Evolutionary conservation across 2,888 invertebrate species (phyloP).

Genomic region (Agriopis aurantiaria): DNA sequence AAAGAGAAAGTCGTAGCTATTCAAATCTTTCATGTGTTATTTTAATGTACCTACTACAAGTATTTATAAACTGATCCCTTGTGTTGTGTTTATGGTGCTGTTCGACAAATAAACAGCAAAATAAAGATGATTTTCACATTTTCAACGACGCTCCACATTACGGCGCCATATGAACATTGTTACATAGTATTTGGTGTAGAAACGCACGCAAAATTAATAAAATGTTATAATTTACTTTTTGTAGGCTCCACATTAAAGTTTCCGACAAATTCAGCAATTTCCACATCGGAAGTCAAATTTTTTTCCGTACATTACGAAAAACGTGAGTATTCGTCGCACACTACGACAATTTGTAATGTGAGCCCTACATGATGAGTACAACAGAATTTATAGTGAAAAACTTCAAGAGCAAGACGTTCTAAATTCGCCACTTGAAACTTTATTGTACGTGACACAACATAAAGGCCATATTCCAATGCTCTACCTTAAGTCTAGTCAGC

Average conservation of each 20-base stretch:
- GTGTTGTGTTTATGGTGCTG: conserved; percentile 9
- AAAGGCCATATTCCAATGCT: neutral
- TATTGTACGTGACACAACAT: neutral
- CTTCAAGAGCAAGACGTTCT: neutral
- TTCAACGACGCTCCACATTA: conserved; percentile 1
- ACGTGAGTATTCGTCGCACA: no score
- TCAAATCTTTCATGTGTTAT: conserved; percentile 22
- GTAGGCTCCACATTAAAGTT: neutral
- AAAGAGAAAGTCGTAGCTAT: conserved; percentile 12
- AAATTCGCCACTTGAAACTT: neutral
- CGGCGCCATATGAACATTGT: neutral
- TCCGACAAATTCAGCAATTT: neutral
- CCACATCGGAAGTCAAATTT: neutral
- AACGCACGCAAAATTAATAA: neutral
- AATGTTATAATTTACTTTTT: neutral
- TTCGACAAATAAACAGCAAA: neutral
- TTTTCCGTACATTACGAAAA: neutral
- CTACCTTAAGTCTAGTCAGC: neutral
- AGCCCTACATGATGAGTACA: neutral
- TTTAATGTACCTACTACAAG: neutral
- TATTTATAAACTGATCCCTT: conserved; percentile 74
- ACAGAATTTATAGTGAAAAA: no score
- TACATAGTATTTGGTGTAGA: neutral
- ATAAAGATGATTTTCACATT: neutral
- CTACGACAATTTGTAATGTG: neutral